These are phyloP conservation scores for Ciconia maguari DNA, from an alignment of 2,113 vertebrate species.

Conservation along the genomic window DNA sequence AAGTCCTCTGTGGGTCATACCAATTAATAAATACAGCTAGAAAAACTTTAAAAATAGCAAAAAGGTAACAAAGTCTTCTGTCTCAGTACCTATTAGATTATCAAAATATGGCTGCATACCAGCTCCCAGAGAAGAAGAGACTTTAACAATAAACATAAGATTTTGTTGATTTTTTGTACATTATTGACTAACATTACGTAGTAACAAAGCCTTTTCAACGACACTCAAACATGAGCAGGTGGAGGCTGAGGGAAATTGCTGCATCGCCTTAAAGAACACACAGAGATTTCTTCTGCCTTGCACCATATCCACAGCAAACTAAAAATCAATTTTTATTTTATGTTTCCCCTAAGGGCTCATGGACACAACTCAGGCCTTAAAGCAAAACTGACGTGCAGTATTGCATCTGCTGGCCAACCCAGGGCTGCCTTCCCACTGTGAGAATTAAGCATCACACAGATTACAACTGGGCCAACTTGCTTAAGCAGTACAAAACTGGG, in stretches of 20 bases:
- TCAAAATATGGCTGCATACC: background rate
- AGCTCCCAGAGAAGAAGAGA: background rate
- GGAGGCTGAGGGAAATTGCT: background rate
- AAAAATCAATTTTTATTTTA: conserved; percentile 38
- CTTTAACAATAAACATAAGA: background rate
- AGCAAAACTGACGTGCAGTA: conserved; percentile 9
- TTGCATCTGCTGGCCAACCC: background rate
- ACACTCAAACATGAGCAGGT: background rate
- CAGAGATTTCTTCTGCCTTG: background rate
- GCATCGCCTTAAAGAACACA: conserved; percentile 11
- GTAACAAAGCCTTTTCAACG: conserved; percentile 30
- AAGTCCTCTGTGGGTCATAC: background rate
- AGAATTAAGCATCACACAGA: conserved; percentile 2
- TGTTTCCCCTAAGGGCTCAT: background rate
- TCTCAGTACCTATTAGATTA: background rate
- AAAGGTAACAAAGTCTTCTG: background rate
- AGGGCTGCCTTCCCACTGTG: background rate
- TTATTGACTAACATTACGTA: background rate
- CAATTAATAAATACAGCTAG: background rate
- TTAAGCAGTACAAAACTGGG: background rate
- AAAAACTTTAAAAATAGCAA: background rate
- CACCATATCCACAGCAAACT: conserved; percentile 13
- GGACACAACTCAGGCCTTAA: background rate
- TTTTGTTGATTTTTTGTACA: background rate
- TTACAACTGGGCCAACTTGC: background rate